Evolutionary conservation across 2,888 invertebrate genomes (phyloP), one percentile per base, ranked within the genome.

Genomic region (Orthonevra nobilis): DNA sequence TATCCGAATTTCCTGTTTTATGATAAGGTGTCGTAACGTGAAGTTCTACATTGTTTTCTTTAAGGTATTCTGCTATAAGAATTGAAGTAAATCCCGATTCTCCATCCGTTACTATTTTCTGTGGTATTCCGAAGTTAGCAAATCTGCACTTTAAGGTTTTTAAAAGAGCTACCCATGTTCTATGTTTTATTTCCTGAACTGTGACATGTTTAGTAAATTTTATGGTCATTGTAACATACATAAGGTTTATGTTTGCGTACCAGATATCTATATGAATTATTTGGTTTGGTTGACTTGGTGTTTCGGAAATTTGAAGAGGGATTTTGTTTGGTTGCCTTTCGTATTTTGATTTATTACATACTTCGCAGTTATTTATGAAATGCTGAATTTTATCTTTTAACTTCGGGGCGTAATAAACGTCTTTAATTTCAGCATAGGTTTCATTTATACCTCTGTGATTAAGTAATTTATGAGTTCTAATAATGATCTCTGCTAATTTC

Each of bases 391-490:
- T 38, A 3, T 20, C 9, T 23, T 58, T 73, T 3, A 73, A 14
- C 5, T 50, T 44, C 14, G 63, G 74, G 6, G 20, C 26, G 23
- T 75, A 68, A n/a, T 61, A 60, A 6, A 34, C 34, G 7, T 58
- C 10, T 44, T 42, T 72, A 0, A 72, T 63, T 64, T 72, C 56
- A 2, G 10, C 19, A 10, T 50, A 58, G 7, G 52, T 60, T 28
- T 58, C 73, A 2, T 58, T 64, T 14, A 73, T 30, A 6, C 64
- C 73, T 7, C 58, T 50, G 10, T 64, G 56, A 28, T 69, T 60
- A 3, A 64, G 36, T 12, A 36, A 7, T 9, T 61, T 54, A 34
- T 60, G 54, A 0, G 20, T 66, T 30, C 34, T 12, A 36, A 1
- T 40, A 3, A 56, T 34, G 26, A 40, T 14, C 4, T 38, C 14